Evolutionary conservation across 2,888 invertebrate genomes (phyloP), one percentile per base, ranked within the genome.

Genomic region (Nemoura dubitans): DNA sequence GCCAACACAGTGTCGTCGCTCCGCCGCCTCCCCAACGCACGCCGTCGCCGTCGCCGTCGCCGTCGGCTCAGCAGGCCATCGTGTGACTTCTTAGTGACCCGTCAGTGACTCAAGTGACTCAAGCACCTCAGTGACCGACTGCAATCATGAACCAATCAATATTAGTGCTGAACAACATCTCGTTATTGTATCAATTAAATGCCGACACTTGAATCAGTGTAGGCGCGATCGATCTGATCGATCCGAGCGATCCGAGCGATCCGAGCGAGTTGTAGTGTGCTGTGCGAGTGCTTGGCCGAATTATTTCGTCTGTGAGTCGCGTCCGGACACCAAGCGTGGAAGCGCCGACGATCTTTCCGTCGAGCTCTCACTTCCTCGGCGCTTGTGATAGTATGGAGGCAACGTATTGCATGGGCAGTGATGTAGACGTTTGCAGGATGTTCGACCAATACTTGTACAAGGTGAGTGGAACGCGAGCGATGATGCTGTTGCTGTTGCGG

Each of bases 361-460:
- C 83, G 59, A 59, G 36, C 29, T 26, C 16, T 59, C 84, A n/a
- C 10, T 29, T 81, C 43, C 76, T 36, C 77, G 84, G 80, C 85
- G 59, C 86, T n/a, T 86, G 87, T 78, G 84, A 87, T 85, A 87
- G 77, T 91, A 94, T 94, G 94, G 94, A 94, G 92, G 93, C 94
- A 89, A 93, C 93, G 90, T 94, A 94, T 91, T 93, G 93, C 92
- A 93, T 93, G 91, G 93, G 94, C 89, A 93, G 92, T 90, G 93
- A 92, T 91, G 91, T 92, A 89, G 93, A 93, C 89, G 93, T 94
- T 90, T 93, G 93, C 93, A 93, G 94, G 91, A 94, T 94, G 94
- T 94, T 94, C 90, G 94, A 94, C 91, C 94, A 94, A 92, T 94
- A 94, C 91, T 92, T 94, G 89, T 94, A 94, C 91, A 94, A 94